These are phyloP conservation scores for Scolopax bukidnonensis DNA, from an alignment of 2,797 vertebrate genomes.

Conservation along the genomic window DNA sequence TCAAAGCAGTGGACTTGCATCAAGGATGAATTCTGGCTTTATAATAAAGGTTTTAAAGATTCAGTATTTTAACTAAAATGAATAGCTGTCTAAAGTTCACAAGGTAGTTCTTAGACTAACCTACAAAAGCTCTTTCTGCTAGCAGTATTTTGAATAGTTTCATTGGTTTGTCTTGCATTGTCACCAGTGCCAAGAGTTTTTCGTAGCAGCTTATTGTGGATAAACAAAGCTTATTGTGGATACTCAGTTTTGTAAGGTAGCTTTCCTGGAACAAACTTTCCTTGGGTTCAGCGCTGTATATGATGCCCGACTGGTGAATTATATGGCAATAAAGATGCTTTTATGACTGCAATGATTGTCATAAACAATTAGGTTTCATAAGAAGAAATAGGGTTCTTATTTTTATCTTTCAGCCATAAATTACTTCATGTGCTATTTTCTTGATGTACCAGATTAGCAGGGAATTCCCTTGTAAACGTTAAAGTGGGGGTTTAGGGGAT, in stretches of 20 bases:
- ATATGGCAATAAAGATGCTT: background rate
- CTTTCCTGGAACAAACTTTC: background rate
- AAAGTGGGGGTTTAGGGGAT: rapidly evolving
- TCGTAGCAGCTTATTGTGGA: background rate
- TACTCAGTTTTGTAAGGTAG: background rate
- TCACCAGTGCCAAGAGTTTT: background rate
- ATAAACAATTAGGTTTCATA: background rate
- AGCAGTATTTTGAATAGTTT: rapidly evolving
- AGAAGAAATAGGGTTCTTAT: too few relatives aligned
- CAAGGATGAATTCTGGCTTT: background rate
- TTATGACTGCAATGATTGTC: rapidly evolving
- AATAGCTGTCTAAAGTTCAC: background rate
- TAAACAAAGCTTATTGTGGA: background rate
- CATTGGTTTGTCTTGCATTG: background rate
- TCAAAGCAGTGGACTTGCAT: background rate
- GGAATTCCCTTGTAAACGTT: background rate
- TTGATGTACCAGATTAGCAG: rapidly evolving
- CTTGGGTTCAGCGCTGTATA: background rate
- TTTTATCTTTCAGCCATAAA: background rate
- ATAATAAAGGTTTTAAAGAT: background rate
- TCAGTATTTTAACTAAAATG: background rate
- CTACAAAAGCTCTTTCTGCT: background rate
- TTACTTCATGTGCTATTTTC: background rate
- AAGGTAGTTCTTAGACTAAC: background rate
- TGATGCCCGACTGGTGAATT: background rate